Evolutionary conservation across 2,797 vertebrate genomes (phyloP).

Genomic region (Chiloscyllium punctatum): DNA sequence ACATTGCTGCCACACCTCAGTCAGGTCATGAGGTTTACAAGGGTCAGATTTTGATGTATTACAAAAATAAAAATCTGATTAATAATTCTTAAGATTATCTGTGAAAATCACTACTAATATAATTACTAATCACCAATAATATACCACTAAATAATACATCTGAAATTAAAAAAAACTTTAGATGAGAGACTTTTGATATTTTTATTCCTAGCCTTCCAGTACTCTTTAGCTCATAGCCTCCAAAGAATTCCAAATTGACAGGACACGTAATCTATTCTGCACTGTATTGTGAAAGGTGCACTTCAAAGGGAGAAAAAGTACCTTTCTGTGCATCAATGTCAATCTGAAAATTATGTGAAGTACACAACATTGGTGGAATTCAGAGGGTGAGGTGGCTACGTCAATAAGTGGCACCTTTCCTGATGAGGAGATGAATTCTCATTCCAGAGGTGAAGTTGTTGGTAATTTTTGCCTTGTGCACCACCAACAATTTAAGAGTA

Average conservation of each 20-base stretch:
- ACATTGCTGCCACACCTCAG: not conserved
- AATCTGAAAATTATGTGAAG: not conserved
- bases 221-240: not conserved
- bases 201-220: not conserved
- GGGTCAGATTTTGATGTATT: not conserved
- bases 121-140: too few species aligned
- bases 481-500: not conserved
- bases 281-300: not conserved
- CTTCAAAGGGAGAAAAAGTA: not conserved
- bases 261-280: not conserved
- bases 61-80: not conserved
- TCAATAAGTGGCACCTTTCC: not conserved
- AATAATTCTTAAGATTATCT: not conserved
- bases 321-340: not conserved
- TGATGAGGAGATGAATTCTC: not conserved
- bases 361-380: not conserved
- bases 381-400: too few species aligned
- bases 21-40: not conserved
- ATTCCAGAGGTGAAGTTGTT: not conserved
- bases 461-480: not conserved
- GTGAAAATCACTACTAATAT: not conserved
- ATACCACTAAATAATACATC: not conserved
- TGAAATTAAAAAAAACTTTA: not conserved
- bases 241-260: not conserved
- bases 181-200: not conserved